Conservation (phyloP, 2,113 vertebrate genomes). For the Clinocottus analis region DNA sequence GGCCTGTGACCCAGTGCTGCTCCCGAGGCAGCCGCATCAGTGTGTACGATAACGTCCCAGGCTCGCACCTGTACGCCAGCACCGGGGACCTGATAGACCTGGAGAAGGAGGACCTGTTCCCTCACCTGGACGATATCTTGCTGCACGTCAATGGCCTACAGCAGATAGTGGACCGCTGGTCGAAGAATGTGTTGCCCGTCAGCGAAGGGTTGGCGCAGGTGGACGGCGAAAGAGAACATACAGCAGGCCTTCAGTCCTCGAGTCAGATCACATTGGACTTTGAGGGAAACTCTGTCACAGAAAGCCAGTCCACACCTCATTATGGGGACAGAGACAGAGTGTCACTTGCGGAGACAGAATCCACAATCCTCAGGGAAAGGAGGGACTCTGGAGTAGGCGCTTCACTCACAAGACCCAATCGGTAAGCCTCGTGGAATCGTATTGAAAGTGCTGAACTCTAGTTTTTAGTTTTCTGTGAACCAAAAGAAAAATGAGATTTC, state of each 20-base stretch:
- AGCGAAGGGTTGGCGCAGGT: slow-evolving; percentile 73
- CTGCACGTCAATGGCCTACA: slow-evolving; percentile 93
- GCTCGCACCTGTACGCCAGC: slow-evolving; percentile 95
- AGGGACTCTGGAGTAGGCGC: slow-evolving; percentile 97
- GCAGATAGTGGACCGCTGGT: slow-evolving; percentile 94
- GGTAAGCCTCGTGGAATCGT: slow-evolving; percentile 79
- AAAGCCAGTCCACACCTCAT: slow-evolving; percentile 88
- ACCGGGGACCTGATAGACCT: slow-evolving; percentile 95
- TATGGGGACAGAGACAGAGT: slow-evolving; percentile 89
- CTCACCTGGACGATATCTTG: slow-evolving; percentile 92
- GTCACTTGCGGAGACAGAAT: slow-evolving; percentile 90
- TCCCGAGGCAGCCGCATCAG: slow-evolving; percentile 90
- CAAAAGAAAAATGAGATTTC: not conserved
- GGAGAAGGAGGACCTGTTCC: slow-evolving; percentile 92
- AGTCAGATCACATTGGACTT: slow-evolving; percentile 91
- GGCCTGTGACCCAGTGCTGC: slow-evolving; percentile 85
- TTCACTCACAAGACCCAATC: slow-evolving; percentile 93
- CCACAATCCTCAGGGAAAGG: slow-evolving; percentile 88
- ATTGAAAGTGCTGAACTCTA: not conserved
- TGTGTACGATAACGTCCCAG: slow-evolving; percentile 92
- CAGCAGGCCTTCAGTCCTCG: slow-evolving; percentile 73
- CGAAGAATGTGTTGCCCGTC: slow-evolving; percentile 87
- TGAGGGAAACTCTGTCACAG: slow-evolving; percentile 91
- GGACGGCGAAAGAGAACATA: slow-evolving; percentile 67
- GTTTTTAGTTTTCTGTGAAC: not conserved